Conservation (phyloP, 2,113 vertebrate genomes). For the Amia ocellicauda region DNA sequence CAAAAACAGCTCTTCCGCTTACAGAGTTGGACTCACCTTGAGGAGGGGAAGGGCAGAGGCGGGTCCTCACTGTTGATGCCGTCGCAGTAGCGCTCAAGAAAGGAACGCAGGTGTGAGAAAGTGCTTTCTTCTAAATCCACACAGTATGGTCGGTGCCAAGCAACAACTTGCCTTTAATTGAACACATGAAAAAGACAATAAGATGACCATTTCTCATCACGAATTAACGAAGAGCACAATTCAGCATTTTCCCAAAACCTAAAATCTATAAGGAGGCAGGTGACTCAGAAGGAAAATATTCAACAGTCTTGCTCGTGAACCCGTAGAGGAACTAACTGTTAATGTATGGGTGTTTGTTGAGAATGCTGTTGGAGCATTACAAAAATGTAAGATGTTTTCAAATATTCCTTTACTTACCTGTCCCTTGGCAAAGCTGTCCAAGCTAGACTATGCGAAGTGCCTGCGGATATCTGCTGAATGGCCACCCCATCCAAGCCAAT, state of each 20-base stretch:
- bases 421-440: slow-evolving; percentile 82
- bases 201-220: neutral
- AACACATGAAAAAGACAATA: slow-evolving; percentile 16
- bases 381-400: too few relatives aligned
- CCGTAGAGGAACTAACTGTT: too few relatives aligned
- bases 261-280: neutral
- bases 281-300: too few relatives aligned
- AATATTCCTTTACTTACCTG: slow-evolving; percentile 56
- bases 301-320: too few relatives aligned
- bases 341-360: too few relatives aligned
- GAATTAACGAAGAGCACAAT: neutral
- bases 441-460: slow-evolving; percentile 76
- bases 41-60: slow-evolving; percentile 77
- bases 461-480: slow-evolving; percentile 79
- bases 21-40: slow-evolving; percentile 58
- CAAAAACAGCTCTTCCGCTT: too few relatives aligned
- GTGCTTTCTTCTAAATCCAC: slow-evolving; percentile 82
- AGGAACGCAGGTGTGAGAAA: slow-evolving; percentile 77
- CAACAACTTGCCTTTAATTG: slow-evolving; percentile 71
- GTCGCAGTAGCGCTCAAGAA: slow-evolving; percentile 80
- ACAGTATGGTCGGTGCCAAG: slow-evolving; percentile 79
- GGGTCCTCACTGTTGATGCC: slow-evolving; percentile 80
- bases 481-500: slow-evolving; percentile 79
- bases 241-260: neutral
- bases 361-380: too few relatives aligned